These are phyloP conservation scores for Gari tellinella DNA, from an alignment of 2,888 invertebrate species.

Conservation along the genomic window DNA sequence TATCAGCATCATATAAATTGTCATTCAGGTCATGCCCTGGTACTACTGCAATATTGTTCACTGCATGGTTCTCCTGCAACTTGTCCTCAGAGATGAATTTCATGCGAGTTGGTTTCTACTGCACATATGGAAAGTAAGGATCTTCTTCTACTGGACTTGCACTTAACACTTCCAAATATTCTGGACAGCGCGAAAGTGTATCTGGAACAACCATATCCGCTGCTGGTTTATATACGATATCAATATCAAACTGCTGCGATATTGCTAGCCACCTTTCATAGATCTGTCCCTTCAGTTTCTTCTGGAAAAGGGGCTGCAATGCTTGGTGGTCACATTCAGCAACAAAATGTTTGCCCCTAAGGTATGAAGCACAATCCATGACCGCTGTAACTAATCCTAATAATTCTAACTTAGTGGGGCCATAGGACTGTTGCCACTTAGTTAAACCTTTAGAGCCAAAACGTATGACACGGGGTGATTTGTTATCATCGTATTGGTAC, in stretches of 20 bases:
- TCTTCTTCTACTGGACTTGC: slow-evolving; percentile 38
- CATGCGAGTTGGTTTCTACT: slow-evolving; percentile 24
- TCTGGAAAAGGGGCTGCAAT: slow-evolving; percentile 32
- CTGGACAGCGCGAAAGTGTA: slow-evolving; percentile 5
- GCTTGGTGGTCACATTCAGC: slow-evolving; percentile 51
- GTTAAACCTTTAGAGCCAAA: slow-evolving; percentile 43
- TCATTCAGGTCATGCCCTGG: too few species aligned
- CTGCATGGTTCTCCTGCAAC: too few species aligned
- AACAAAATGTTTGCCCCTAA: slow-evolving; percentile 40
- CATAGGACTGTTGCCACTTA: slow-evolving; percentile 27
- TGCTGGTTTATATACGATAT: slow-evolving; percentile 47
- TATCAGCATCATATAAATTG: slow-evolving; percentile 12
- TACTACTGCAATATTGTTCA: too few species aligned
- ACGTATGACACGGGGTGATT: slow-evolving; percentile 23
- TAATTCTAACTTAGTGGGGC: slow-evolving; percentile 53
- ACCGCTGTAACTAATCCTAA: slow-evolving; percentile 44
- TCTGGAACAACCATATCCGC: slow-evolving; percentile 29
- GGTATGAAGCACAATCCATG: slow-evolving; percentile 45
- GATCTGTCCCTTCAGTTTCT: slow-evolving; percentile 37
- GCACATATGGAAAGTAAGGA: slow-evolving; percentile 31
- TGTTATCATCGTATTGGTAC: slow-evolving; percentile 44
- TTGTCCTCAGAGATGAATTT: too few species aligned
- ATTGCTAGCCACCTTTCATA: slow-evolving; percentile 56
- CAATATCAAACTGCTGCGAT: slow-evolving; percentile 48
- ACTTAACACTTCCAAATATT: background rate